Evolutionary conservation across 2,888 invertebrate species (phyloP).

Genomic region (Charanyca ferruginea): DNA sequence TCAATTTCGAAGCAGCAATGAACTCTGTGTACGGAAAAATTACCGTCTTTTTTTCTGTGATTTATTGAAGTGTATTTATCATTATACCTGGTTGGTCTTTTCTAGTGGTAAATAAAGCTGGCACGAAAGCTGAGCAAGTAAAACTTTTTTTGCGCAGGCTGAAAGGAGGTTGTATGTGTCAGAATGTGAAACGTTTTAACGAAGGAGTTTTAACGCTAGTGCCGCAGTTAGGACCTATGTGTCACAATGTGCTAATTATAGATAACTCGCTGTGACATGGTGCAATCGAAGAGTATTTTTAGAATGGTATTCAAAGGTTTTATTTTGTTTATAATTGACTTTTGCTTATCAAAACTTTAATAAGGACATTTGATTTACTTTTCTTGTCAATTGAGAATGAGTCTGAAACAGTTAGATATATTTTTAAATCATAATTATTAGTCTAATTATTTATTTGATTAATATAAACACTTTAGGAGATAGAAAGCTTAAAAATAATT

Average conservation of each 20-base stretch:
- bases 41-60: neutral
- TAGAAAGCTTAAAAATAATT: no score
- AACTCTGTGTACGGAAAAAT: neutral
- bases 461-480: no score
- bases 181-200: constrained; percentile 57
- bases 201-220: constrained; percentile 40
- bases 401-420: no score
- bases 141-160: constrained; percentile 3
- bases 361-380: no score
- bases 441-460: no score
- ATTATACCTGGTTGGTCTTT: constrained; percentile 3
- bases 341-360: neutral
- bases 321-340: neutral
- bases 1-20: constrained; percentile 10
- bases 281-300: constrained; percentile 7
- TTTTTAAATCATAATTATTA: no score
- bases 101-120: constrained; percentile 9
- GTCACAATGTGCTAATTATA: constrained; percentile 46
- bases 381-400: no score
- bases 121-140: constrained; percentile 17
- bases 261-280: neutral
- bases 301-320: constrained; percentile 2
- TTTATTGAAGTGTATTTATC: neutral
- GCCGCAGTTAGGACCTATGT: constrained; percentile 34
- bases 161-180: constrained; percentile 42